Evolutionary conservation across 1,140 invertebrate genomes (phyloP), one percentile per base, ranked within the genome.

Genomic region (Lineus longissimus): DNA sequence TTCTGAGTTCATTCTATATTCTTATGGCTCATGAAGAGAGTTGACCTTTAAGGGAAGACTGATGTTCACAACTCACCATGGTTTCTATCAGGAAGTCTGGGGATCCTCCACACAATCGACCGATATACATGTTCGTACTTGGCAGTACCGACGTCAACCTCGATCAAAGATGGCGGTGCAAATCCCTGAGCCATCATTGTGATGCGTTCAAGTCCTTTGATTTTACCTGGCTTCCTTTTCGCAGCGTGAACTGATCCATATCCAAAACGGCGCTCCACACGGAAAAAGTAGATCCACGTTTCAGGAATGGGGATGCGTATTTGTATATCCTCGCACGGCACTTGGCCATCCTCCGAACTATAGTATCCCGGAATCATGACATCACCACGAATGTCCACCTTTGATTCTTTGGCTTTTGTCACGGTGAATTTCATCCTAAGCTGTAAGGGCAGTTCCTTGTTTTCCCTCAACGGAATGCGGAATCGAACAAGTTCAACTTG

Each of bases 101-200:
- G 89, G 86, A 98, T 97, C 70, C 97, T 87, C 97, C 97, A 99
- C 2, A 99, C 96, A 64, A 99, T 94, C 59, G 95, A 88, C 55
- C 91, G 87, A 83, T 97, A 95, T 71, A 98, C 93, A 84, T 99
- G 95, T 82, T 99, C 97, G 80, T 99, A 99, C 84, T 99, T 99
- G 15, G 97, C 97, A 78, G 94, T 91, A 0, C 97, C 97, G 1
- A 94, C 96, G 11, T 95, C 96, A 0, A 96, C 94, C 82, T 99
- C 97, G 80, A 99, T 97, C 1, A 99, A 84, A 64, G 93, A 94
- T 66, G 93, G 90, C 73, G 96, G 94, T 59, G 94, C 82, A 7
- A 90, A 91, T 17, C 83, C 77, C 63, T 81, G 77, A 19, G 96
- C 95, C 69, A 99, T 85, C 73, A 98, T 75, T 9, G 78, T 81